Evolutionary conservation across 23 tunicate genomes (phyloP).

Genomic region (Aplidium turbinatum): DNA sequence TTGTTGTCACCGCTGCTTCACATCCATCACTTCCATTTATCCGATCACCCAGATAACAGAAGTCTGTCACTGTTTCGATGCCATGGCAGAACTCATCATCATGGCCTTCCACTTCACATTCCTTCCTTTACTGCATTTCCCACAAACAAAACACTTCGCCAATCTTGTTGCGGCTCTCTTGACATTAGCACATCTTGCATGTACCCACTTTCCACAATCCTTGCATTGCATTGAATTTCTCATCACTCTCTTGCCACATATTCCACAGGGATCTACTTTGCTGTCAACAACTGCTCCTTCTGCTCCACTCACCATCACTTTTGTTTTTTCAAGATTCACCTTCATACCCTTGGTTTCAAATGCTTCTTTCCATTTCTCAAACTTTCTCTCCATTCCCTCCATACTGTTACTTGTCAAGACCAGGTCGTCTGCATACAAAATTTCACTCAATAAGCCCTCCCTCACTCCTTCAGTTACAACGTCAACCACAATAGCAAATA

Average conservation of each 20-base stretch:
- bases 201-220: not conserved
- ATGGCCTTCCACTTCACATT: not conserved
- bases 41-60: slow-evolving; percentile 17
- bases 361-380: slow-evolving; percentile 15
- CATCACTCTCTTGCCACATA: slow-evolving; percentile 10
- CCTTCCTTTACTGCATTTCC: not conserved
- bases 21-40: slow-evolving; percentile 24
- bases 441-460: slow-evolving; percentile 3
- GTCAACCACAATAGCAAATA: slow-evolving; percentile 23
- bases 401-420: slow-evolving; percentile 2
- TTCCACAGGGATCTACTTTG: slow-evolving; percentile 5
- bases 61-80: slow-evolving; percentile 9
- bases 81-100: slow-evolving; percentile 3
- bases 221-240: not conserved
- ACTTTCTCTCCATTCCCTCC: slow-evolving; percentile 3
- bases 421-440: slow-evolving; percentile 19
- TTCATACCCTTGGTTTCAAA: slow-evolving; percentile 31
- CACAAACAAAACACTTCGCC: slow-evolving; percentile 8
- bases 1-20: slow-evolving; percentile 23
- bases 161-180: not conserved
- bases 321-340: slow-evolving; percentile 17
- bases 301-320: slow-evolving; percentile 17
- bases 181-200: not conserved
- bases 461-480: slow-evolving; percentile 8
- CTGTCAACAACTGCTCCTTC: slow-evolving; percentile 5